Base-by-base conservation (phyloP, 1,140 invertebrate genomes). In the Atta texana region DNA sequence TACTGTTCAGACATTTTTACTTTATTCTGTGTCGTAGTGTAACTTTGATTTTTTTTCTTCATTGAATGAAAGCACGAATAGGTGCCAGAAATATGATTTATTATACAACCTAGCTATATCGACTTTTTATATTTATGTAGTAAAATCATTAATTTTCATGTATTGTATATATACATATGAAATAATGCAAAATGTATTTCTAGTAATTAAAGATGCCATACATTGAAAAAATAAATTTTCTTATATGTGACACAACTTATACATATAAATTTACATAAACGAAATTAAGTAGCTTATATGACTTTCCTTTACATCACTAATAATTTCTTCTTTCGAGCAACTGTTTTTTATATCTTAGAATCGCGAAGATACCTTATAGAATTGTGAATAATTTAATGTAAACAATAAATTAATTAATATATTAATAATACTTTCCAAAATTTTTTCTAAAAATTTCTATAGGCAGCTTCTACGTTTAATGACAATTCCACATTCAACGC, bases 121-220 rank as follows among this genome's bases (percentile, higher is more conserved):
- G 7, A 63, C 12, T 81, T 63, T 64, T 88, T 75, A n/a, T 31
- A 21, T 21, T 21, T 76, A 76, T 66, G 12, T 61, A 71, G 14
- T 75, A 71, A 71, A 86, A 77, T 81, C 16, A 86, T 75, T 31
- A 74, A 82, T 86, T 55, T 74, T 21, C n/a, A 71, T 76, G 31
- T 81, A 85, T 80, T n/a, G 57, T 75, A 78, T 68, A 53, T 89
- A 76, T 55, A 77, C 31, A 59, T 24, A 49, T 57, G 55, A 53
- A 82, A 87, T 51, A 72, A 31, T 82, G 18, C 18, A 89, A 69
- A 51, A 61, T 21, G 57, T 82, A 72, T 61, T 69, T 59, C 57
- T 49, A 59, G 49, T n/a, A 24, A 71, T 44, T 82, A 59, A 3
- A 59, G 21, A 28, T 71, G 66, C 16, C 34, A 44, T 28, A 82